Conservation (phyloP, 2,888 invertebrate species). For the Cephalotes varians region DNA sequence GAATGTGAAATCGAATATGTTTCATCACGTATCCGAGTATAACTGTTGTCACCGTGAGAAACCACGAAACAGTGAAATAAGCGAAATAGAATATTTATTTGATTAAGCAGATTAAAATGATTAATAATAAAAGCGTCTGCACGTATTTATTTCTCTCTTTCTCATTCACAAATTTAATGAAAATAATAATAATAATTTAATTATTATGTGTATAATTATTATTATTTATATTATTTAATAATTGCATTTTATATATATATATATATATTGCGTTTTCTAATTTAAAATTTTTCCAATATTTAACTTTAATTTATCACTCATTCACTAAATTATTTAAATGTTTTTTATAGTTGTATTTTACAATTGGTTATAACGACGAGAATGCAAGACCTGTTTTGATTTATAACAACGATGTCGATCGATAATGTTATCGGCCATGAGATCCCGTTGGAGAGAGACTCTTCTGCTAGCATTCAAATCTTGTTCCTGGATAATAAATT, state of each 20-base stretch:
- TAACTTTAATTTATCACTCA: not conserved
- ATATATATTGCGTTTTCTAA: not conserved
- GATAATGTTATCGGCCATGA: slow-evolving; percentile 23
- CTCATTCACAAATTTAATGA: too few species aligned
- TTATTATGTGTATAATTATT: too few species aligned
- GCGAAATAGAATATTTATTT: not conserved
- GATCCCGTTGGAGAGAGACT: slow-evolving; percentile 31
- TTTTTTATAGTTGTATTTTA: not conserved
- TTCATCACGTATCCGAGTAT: not conserved
- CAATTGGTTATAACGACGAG: not conserved
- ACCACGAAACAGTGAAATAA: not conserved
- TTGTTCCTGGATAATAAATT: slow-evolving; percentile 29
- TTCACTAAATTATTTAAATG: not conserved
- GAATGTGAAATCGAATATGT: not conserved
- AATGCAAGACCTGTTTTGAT: not conserved
- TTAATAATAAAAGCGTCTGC: not conserved
- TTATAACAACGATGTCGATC: slow-evolving; percentile 32
- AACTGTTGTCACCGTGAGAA: not conserved
- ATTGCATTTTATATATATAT: not conserved
- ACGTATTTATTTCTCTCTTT: too few species aligned
- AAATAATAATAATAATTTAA: too few species aligned
- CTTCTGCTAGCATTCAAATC: slow-evolving; percentile 23
- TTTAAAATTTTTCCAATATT: not conserved
- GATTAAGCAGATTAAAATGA: not conserved
- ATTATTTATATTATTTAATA: not conserved